Percentiles rank a stretch among this genome's conserved stretches.
Conservation (phyloP, 2,113 vertebrate genomes). For the Pelusios castaneus region DNA sequence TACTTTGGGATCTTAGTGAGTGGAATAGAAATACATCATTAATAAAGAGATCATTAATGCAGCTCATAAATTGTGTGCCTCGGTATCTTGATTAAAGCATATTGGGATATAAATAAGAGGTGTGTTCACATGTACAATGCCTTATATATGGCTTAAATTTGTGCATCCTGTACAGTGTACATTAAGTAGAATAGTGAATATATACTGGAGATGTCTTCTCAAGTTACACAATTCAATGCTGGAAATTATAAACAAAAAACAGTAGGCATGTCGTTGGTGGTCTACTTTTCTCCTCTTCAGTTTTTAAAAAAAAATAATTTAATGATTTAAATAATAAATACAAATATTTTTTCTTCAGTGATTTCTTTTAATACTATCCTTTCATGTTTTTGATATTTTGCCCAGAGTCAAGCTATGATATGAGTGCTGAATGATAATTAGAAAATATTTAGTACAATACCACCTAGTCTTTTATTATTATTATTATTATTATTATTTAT, state of each 20-base stretch:
- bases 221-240: accelerated
- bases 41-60: neutral
- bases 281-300: neutral
- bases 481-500: too few species aligned
- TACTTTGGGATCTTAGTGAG: neutral
- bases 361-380: neutral
- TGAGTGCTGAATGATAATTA: neutral
- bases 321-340: too few species aligned
- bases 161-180: neutral
- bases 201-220: neutral
- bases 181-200: neutral
- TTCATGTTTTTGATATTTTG: neutral
- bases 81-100: neutral
- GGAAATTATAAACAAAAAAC: neutral
- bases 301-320: neutral
- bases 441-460: neutral
- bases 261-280: neutral
- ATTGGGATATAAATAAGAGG: neutral
- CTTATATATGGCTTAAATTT: neutral
- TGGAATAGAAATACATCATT: neutral
- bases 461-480: too few species aligned
- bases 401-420: neutral
- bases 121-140: neutral
- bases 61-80: neutral
- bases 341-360: neutral